Conservation (phyloP, 2,888 invertebrate species). For the Bombylius major region DNA sequence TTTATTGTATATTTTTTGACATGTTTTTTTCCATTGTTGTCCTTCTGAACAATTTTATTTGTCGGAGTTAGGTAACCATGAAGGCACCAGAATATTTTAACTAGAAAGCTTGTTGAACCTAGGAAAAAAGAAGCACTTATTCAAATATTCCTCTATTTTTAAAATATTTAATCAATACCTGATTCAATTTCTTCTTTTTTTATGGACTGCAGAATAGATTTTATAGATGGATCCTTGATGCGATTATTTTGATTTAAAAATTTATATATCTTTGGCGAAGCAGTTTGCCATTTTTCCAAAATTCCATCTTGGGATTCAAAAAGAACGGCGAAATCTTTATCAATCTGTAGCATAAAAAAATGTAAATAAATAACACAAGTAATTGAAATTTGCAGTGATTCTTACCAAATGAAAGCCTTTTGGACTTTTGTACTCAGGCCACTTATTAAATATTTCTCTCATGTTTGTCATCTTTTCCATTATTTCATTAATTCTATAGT, state of each 20-base stretch:
- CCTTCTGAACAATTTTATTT: not conserved
- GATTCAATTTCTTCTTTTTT: not conserved
- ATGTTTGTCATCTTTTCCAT: not conserved
- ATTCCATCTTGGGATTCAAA: not conserved
- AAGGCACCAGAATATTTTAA: not conserved
- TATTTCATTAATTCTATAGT: not conserved
- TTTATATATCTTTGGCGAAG: too few species aligned
- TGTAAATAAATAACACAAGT: not conserved
- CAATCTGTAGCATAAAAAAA: not conserved
- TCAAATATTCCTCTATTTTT: too few species aligned
- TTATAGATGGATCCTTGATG: not conserved
- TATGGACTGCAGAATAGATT: not conserved
- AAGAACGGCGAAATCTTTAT: not conserved
- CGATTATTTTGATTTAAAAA: not conserved
- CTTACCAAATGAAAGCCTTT: conserved; percentile 1
- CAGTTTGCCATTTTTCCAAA: not conserved
- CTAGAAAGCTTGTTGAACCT: too few species aligned
- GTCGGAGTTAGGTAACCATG: conserved; percentile 5
- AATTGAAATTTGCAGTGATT: not conserved
- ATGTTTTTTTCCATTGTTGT: not conserved
- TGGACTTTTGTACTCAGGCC: not conserved
- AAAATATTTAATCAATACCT: too few species aligned
- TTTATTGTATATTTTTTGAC: not conserved
- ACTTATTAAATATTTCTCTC: not conserved
- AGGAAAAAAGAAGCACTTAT: too few species aligned